A percentile compares a stretch with the other conserved stretches of the same genome.
These are phyloP conservation scores for Numenius phaeopus DNA, from an alignment of 2,797 vertebrate genomes.

Conservation along the genomic window DNA sequence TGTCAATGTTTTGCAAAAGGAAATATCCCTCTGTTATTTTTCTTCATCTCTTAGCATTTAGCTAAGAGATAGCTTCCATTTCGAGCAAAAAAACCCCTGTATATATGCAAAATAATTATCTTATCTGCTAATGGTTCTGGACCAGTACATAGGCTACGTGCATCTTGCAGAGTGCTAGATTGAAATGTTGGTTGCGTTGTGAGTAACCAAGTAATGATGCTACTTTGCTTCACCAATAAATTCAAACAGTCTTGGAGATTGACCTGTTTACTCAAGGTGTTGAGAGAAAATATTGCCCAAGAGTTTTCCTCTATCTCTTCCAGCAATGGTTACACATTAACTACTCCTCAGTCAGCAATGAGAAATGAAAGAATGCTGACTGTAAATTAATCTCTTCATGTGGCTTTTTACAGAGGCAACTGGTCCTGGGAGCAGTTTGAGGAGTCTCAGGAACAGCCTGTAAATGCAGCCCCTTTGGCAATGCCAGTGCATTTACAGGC, in stretches of 20 bases:
- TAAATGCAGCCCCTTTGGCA: not conserved
- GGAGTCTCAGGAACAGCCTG: not conserved
- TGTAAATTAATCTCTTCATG: not conserved
- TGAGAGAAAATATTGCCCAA: not conserved
- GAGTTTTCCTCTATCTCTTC: not conserved
- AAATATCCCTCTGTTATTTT: not conserved
- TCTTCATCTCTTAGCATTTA: not conserved
- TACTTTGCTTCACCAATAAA: conserved; percentile 11
- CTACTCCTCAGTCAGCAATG: not conserved
- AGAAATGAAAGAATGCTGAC: not conserved
- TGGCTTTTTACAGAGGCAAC: not conserved
- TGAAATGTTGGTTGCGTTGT: not conserved
- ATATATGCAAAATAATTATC: not conserved
- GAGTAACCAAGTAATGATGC: conserved; percentile 2
- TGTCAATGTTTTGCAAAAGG: not conserved
- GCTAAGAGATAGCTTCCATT: not conserved
- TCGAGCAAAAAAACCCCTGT: not conserved
- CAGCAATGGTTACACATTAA: conserved; percentile 2
- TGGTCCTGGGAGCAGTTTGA: not conserved
- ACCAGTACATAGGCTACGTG: not conserved
- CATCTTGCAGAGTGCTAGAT: not conserved
- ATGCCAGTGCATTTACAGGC: accelerated
- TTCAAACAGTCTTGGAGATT: conserved; percentile 11
- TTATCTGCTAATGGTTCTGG: not conserved
- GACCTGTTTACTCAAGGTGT: conserved; percentile 33